Conservation (phyloP, 92 coral and sea anemone genomes). For the Actinostola sp. region DNA sequence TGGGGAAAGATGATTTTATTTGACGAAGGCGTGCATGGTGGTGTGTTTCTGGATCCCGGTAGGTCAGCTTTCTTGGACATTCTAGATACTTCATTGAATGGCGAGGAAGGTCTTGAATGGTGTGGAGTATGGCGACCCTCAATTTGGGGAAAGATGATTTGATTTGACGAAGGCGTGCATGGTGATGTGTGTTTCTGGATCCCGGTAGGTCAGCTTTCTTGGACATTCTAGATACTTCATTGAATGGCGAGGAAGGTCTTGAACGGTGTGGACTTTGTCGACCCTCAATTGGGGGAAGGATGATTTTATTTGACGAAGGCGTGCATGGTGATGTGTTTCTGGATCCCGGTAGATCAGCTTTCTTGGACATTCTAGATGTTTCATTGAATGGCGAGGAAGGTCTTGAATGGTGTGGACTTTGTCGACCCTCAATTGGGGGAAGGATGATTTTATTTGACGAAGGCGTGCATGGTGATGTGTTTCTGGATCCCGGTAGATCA, state of each 20-base stretch:
- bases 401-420: neutral
- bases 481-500: too few relatives aligned
- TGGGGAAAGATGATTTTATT: neutral
- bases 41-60: neutral
- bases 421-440: too few relatives aligned
- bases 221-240: neutral
- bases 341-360: neutral
- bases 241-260: slow-evolving; percentile 7
- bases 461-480: too few relatives aligned
- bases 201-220: neutral
- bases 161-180: neutral
- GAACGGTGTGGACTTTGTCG: neutral
- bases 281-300: too few relatives aligned
- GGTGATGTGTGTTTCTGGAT: neutral
- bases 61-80: neutral
- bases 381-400: neutral
- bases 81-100: neutral
- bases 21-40: slow-evolving; percentile 11
- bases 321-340: neutral
- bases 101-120: slow-evolving; percentile 8
- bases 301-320: slow-evolving; percentile 3
- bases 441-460: too few relatives aligned
- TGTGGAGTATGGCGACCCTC: neutral
- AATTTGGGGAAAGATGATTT: slow-evolving; percentile 18
- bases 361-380: neutral